These are phyloP conservation scores for Diplolepis rosae DNA, from an alignment of 2,888 invertebrate genomes.

Conservation along the genomic window DNA sequence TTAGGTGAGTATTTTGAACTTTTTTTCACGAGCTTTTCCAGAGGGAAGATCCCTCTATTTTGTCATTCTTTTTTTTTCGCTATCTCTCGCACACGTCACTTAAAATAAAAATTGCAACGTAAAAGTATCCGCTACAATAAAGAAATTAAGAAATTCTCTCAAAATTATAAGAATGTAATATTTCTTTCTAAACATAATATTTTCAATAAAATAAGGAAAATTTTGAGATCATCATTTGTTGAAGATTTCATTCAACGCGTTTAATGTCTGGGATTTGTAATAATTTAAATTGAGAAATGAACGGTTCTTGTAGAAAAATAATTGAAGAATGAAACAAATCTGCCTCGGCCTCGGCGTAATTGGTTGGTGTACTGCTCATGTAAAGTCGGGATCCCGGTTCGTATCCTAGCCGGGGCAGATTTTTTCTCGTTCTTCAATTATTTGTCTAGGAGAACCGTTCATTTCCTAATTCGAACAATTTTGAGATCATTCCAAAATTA, in stretches of 20 bases:
- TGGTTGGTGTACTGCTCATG: too few relatives aligned
- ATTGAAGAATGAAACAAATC: too few relatives aligned
- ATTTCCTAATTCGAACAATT: too few relatives aligned
- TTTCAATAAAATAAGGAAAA: not conserved
- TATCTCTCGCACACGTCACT: conserved; percentile 10
- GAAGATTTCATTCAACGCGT: too few relatives aligned
- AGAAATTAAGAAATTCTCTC: not conserved
- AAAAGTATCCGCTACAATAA: not conserved
- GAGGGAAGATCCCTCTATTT: conserved; percentile 35
- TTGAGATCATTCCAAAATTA: conserved; percentile 3
- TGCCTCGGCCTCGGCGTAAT: too few relatives aligned
- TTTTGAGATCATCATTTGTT: conserved; percentile 14
- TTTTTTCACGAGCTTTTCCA: conserved; percentile 39
- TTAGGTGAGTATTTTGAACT: conserved; percentile 46
- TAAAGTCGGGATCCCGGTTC: too few relatives aligned
- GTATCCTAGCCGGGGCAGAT: too few relatives aligned
- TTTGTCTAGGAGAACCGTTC: too few relatives aligned
- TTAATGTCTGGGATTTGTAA: too few relatives aligned
- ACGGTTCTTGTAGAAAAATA: too few relatives aligned
- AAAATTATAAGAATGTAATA: not conserved
- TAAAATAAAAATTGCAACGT: not conserved
- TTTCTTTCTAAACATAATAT: not conserved
- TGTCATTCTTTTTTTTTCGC: conserved; percentile 20
- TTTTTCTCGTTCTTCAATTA: too few relatives aligned
- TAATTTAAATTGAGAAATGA: too few relatives aligned